Evolutionary conservation across 2,797 vertebrate genomes (phyloP), one percentile per base, ranked within the genome.

Genomic region (Rhynchotus rufescens): DNA sequence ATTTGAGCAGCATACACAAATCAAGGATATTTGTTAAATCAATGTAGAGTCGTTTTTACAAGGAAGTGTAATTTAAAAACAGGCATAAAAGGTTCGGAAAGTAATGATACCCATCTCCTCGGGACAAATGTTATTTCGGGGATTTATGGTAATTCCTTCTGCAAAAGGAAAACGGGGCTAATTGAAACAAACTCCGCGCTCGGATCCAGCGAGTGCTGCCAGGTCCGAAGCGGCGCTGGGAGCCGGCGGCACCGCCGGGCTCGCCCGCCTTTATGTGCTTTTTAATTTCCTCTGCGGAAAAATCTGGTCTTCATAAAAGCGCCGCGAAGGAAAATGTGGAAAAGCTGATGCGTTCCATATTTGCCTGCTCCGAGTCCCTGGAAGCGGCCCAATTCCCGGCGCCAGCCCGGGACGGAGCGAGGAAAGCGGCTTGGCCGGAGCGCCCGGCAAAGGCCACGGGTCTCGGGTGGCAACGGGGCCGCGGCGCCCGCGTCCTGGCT

Each of bases 241-340:
- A 97, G 97, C 93, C 92, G 96, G 98, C 96, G 97, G 98, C 98
- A 98, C 98, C 97, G 97, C 98, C 97, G 96, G 72, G 78, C 95
- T 97, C 97, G 98, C 98, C 98, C 98, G 98, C 98, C 98, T 97
- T 98, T 98, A 98, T 98, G 98, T 98, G 98, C 97, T 98, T 98
- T 99, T 99, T 99, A 98, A 99, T 99, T 99, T 99, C 98, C 98
- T 98, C 97, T 98, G 97, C 97, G 98, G 98, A 99, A 99, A 99
- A 99, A 98, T 99, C 98, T 99, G 99, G 98, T 99, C 98, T 98
- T 99, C 98, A 98, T 99, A 98, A 99, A 98, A 98, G 98, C 94
- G 94, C 97, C 97, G 97, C 97, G 96, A 96, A 96, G 96, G 97
- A 98, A 98, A 98, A 98, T 97, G 97, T 98, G 98, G 98, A 98